phyloP scores from a whole-genome alignment of 2,888 invertebrate species.

The Marasmarcha lunaedactyla region DNA sequence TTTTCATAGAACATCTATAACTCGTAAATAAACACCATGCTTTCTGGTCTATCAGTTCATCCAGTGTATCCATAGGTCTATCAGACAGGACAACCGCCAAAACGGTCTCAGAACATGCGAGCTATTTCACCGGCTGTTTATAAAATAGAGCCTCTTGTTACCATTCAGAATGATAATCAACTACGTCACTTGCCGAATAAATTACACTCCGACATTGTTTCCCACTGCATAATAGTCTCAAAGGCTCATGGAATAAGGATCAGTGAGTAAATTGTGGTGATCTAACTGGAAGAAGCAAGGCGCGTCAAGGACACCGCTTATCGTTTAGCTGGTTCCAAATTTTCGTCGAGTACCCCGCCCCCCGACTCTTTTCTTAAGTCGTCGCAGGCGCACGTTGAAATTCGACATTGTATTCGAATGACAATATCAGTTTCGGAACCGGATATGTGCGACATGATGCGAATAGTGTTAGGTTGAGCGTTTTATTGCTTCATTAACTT shows the following conservation, averaged over 20 bases:
- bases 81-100: neutral
- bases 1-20: too few species aligned
- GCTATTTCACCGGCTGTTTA: too few species aligned
- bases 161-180: conserved; percentile 38
- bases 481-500: conserved; percentile 4
- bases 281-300: conserved; percentile 41
- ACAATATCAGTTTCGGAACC: conserved; percentile 36
- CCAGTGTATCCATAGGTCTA: neutral
- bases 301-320: conserved; percentile 53
- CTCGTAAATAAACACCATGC: too few species aligned
- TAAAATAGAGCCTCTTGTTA: conserved; percentile 22
- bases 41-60: neutral
- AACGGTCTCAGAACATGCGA: too few species aligned
- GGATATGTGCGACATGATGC: conserved; percentile 30
- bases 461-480: conserved; percentile 22
- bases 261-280: conserved; percentile 12
- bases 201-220: conserved; percentile 8
- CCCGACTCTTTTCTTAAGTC: conserved; percentile 16
- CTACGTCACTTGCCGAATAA: conserved; percentile 19
- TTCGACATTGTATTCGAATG: conserved; percentile 31
- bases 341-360: conserved; percentile 24
- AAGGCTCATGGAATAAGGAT: conserved; percentile 23
- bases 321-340: conserved; percentile 34
- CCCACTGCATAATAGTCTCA: conserved; percentile 23
- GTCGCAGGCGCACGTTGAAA: conserved; percentile 24